phyloP scores from a whole-genome alignment of 2,888 invertebrate species.

The Phrixothrix hirtus region DNA sequence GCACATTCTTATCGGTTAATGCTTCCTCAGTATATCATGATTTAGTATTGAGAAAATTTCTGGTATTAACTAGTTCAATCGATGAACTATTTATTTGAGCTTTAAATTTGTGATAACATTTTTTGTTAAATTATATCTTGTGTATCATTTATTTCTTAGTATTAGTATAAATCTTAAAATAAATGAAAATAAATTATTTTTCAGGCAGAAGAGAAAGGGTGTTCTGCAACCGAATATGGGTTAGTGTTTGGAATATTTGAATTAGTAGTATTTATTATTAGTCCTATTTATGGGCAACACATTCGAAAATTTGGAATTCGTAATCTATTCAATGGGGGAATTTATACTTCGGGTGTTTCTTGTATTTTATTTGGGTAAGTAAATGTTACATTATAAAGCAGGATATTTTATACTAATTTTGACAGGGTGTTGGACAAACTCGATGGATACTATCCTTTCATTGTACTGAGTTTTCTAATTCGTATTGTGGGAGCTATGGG shows the following conservation, averaged over 20 bases:
- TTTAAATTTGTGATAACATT: no score
- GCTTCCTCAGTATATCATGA: no score
- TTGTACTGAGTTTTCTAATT: constrained; percentile 76
- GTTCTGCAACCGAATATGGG: constrained; percentile 80
- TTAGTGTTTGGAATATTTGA: constrained; percentile 87
- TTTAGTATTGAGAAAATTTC: no score
- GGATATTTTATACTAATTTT: no score
- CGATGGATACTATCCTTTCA: constrained; percentile 72
- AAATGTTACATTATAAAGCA: not conserved
- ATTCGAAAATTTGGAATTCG: constrained; percentile 80
- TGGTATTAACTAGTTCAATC: no score
- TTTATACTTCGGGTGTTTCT: constrained; percentile 80
- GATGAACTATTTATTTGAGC: no score
- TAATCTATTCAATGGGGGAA: constrained; percentile 78
- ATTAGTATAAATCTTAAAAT: no score
- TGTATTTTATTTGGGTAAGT: constrained; percentile 80
- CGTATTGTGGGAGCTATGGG: constrained; percentile 84
- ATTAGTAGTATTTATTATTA: constrained; percentile 78
- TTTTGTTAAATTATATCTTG: no score
- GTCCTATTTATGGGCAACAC: constrained; percentile 81
- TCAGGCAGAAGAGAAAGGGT: constrained; percentile 81
- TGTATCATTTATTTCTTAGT: no score
- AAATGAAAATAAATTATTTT: no score
- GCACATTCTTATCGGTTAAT: no score
- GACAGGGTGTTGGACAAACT: constrained; percentile 71